phyloP scores from a whole-genome alignment of 2,888 invertebrate genomes.

The Dolomedes plantarius region DNA sequence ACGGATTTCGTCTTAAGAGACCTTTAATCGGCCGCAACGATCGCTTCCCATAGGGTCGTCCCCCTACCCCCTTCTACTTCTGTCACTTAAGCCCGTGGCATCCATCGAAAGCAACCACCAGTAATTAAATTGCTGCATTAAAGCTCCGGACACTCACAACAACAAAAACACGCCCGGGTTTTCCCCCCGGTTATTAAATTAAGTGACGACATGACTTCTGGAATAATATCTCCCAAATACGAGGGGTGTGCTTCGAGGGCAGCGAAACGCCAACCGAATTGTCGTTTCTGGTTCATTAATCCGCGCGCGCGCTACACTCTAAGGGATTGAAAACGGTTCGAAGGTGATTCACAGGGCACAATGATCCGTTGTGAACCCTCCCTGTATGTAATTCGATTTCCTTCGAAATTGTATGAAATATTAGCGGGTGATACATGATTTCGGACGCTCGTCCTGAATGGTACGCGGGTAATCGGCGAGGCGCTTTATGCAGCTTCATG shows the following conservation, averaged over 20 bases:
- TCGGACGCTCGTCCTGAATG: neutral
- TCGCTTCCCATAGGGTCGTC: slow-evolving; percentile 52
- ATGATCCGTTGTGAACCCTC: slow-evolving; percentile 41
- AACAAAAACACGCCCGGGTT: neutral
- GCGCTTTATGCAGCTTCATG: neutral
- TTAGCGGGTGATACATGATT: neutral
- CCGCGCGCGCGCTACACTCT: slow-evolving; percentile 41
- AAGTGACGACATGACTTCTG: slow-evolving; percentile 21
- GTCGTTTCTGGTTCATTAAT: slow-evolving; percentile 66
- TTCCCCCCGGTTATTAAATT: slow-evolving; percentile 50
- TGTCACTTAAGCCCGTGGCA: slow-evolving; percentile 49
- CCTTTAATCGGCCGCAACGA: slow-evolving; percentile 57
- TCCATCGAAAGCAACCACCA: slow-evolving; percentile 30
- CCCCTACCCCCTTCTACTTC: slow-evolving; percentile 31
- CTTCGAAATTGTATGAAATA: slow-evolving; percentile 19
- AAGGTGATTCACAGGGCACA: slow-evolving; percentile 38
- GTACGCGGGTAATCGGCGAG: neutral
- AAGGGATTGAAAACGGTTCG: slow-evolving; percentile 22
- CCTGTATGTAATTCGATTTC: slow-evolving; percentile 44
- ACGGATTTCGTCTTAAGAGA: slow-evolving; percentile 31
- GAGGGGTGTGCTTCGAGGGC: slow-evolving; percentile 53
- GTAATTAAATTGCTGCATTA: slow-evolving; percentile 57
- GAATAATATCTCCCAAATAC: slow-evolving; percentile 25
- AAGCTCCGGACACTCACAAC: slow-evolving; percentile 25
- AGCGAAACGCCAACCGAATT: slow-evolving; percentile 9